Base-by-base conservation (phyloP, 53 echinoderm and acorn worm species). In the Glandiceps talaboti region DNA sequence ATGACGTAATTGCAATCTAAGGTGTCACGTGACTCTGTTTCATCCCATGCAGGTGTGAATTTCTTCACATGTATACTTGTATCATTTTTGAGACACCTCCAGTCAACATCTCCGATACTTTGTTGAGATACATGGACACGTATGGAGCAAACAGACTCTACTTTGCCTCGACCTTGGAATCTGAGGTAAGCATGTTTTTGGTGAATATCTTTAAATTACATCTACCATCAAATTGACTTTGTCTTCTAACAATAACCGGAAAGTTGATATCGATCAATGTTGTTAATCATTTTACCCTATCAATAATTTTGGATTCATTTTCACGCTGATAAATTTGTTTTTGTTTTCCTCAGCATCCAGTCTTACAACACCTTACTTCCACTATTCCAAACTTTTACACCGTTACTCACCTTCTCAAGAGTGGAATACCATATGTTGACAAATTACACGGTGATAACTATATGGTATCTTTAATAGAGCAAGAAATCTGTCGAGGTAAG, bases 401-500 rank as follows among this genome's bases (percentile, higher is more conserved):
- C 6, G 64, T 20, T 20, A 45, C 6, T 20, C 6, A 45, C 20
- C 64, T 45, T 6, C 6, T 45, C 64, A 12, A 6, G 6, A 45
- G 64, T 20, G 6, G 6, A 45, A 45, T 45, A 45, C 64, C 73
- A 28, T 1, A 29, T 33, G 79, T 76, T 1, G 31, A 1, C 14
- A 76, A 31, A 28, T 33, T 83, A 0, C 27, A 82, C 32, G 77
- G 73, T 74, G 86, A 90, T n/a, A 77, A 75, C 79, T 90, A 75
- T 30, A 30, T 74, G 28, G 33, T 86, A 32, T 90, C 86, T 28
- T 80, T 86, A 64, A 74, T 86, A 0, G 90, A 90, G 64, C 90
- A 90, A 76, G 90, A 90, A 32, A 74, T 90, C 30, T 90, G 90
- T 64, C 81, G 74, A 81, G 75, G 90, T 90, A 75, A 32, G 83